Base-by-base conservation (phyloP, 2,113 vertebrate species). In the Probosciger aterrimus region DNA sequence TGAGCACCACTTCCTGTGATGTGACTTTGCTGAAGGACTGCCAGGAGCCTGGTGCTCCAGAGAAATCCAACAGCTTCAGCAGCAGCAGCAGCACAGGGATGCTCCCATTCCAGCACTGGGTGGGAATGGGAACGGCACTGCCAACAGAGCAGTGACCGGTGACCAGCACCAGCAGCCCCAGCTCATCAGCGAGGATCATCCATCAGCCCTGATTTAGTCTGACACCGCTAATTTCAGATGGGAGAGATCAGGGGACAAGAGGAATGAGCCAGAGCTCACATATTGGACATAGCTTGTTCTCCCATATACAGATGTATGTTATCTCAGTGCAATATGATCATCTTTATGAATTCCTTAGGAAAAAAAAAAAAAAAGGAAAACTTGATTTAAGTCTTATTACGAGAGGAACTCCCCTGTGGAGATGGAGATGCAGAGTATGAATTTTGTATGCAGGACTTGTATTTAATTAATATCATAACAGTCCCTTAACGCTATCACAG, bases 401-500 rank as follows among this genome's bases (percentile, higher is more conserved):
- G 89, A 67, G 43, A 87, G 93, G 81, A 95, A 57, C 64, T 95
- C 94, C 96, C 96, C 55, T 27, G 68, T 78, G 87, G 78, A 95
- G 89, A 68, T 71, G 68, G 82, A 93, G 93, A 89, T 77, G 83
- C 88, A 28, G 87, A 90, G 63, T 83, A 89, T 92, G 93, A 95
- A 78, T 95, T 97, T 84, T 78, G 90, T 94, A 93, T 96, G 96
- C 96, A 81, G 94, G 96, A 91, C 87, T 90, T 93, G 93, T 92
- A 94, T 97, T 98, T 97, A 95, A 97, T 97, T 97, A 97, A 96
- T 95, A 93, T 86, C 96, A 15, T 95, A 89, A 90, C 91, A 88
- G 95, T 97, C 96, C 94, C 97, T 96, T 80, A 92, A 89, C 83
- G 25, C 95, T 94, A 74, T 74, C 93, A 90, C 94, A 95, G 91